phyloP scores from a whole-genome alignment of 2,113 vertebrate genomes.

The Setophaga petechia region DNA sequence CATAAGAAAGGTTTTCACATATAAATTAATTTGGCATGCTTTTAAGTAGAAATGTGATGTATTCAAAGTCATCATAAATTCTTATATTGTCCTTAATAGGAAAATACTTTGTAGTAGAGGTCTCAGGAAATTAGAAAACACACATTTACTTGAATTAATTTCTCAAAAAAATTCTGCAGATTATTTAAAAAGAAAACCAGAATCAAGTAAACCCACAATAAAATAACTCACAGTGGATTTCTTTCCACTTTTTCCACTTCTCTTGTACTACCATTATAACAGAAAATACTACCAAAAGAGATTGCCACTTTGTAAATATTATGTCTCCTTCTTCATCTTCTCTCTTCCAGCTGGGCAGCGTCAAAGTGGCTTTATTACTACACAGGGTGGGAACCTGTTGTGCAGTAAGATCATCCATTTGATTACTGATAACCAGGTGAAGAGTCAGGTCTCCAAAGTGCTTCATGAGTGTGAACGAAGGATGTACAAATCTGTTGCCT shows the following conservation, averaged over 20 bases:
- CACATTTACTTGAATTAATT: not conserved
- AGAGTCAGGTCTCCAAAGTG: slow-evolving; percentile 60
- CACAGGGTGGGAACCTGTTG: slow-evolving; percentile 77
- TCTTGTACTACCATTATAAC: not conserved
- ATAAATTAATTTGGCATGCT: not conserved
- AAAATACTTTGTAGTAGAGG: not conserved
- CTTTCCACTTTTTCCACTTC: not conserved
- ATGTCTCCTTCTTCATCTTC: not conserved
- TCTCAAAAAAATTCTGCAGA: not conserved
- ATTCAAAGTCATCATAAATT: not conserved
- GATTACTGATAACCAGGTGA: slow-evolving; percentile 49
- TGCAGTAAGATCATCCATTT: slow-evolving; percentile 89
- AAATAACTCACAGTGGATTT: not conserved
- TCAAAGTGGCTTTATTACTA: slow-evolving; percentile 75
- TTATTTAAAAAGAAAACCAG: not conserved
- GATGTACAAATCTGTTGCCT: slow-evolving; percentile 77
- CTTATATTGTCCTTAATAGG: not conserved
- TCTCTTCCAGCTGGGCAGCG: slow-evolving; percentile 67
- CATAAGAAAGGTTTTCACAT: not conserved
- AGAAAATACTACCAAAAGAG: not conserved
- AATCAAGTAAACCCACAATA: not conserved
- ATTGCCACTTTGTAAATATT: not conserved
- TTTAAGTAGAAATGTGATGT: not conserved
- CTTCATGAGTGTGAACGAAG: slow-evolving; percentile 77
- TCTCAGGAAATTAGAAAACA: not conserved